Evolutionary conservation across 2,797 vertebrate species (phyloP).

Genomic region (Falco columbarius): DNA sequence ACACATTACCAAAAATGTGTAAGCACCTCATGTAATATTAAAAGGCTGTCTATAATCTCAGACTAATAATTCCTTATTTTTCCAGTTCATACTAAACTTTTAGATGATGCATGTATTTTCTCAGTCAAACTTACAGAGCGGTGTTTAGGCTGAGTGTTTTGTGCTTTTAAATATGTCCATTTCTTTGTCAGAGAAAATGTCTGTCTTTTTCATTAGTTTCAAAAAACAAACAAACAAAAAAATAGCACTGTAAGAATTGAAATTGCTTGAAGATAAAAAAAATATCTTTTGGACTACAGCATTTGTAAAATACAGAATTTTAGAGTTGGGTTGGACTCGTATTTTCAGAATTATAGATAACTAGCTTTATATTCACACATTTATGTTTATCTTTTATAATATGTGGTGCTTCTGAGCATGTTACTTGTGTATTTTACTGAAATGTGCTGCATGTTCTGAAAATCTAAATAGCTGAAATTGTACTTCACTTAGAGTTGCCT

Average conservation of each 20-base stretch:
- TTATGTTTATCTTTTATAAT: fast-evolving
- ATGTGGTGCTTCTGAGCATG: not conserved
- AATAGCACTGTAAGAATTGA: not conserved
- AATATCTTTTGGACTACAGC: not conserved
- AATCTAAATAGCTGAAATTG: constrained; percentile 25
- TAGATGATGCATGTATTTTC: not conserved
- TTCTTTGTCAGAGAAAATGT: not conserved
- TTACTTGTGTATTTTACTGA: not conserved
- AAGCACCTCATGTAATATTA: not conserved
- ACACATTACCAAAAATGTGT: not conserved
- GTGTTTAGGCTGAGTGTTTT: not conserved
- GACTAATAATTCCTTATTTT: not conserved
- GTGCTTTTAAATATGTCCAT: not conserved
- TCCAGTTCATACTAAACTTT: not conserved
- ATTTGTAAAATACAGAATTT: not conserved
- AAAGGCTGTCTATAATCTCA: not conserved
- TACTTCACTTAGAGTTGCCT: not conserved
- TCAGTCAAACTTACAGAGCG: not conserved
- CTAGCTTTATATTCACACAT: not conserved
- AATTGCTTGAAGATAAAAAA: not conserved
- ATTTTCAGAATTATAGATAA: not conserved
- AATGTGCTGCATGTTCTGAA: constrained; percentile 30
- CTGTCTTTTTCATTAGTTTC: not conserved
- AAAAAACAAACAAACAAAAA: not conserved
- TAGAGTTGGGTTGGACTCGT: not conserved